Conservation (phyloP, 2,888 invertebrate genomes). For the Eurytoma californica region DNA sequence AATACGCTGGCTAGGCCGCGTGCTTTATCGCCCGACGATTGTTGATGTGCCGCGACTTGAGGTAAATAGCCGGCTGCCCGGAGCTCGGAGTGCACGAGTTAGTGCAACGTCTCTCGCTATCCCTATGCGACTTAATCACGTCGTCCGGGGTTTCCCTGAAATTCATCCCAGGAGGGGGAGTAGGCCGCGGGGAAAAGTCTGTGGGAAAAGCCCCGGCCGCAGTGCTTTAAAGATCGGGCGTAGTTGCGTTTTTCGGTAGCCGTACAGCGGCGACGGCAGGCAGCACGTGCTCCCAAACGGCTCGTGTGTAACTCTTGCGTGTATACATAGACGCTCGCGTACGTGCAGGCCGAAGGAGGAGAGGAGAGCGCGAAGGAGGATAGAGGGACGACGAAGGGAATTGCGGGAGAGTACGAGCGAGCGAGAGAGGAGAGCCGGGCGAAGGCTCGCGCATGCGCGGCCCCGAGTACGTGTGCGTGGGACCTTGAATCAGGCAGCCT, state of each 20-base stretch:
- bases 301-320: slow-evolving; percentile 27
- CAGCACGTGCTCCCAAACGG: slow-evolving; percentile 54
- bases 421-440: background rate
- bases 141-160: background rate
- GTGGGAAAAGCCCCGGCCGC: slow-evolving; percentile 11
- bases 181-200: background rate
- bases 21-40: slow-evolving; percentile 13
- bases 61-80: background rate
- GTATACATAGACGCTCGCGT: background rate
- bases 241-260: slow-evolving; percentile 41
- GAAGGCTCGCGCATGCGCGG: slow-evolving; percentile 53
- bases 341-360: slow-evolving; percentile 9
- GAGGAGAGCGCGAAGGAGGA: slow-evolving; percentile 23
- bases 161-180: background rate
- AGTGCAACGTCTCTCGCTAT: background rate
- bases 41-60: background rate
- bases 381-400: slow-evolving; percentile 25
- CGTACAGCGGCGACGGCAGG: slow-evolving; percentile 7
- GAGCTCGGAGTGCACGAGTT: background rate
- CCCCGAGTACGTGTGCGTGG: slow-evolving; percentile 61
- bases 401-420: slow-evolving; percentile 25
- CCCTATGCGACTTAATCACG: background rate
- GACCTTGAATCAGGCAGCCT: slow-evolving; percentile 75
- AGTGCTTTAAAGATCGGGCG: slow-evolving; percentile 25
- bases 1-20: background rate